Percentiles rank a stretch among this genome's conserved stretches.
These are phyloP conservation scores for Aquatica leii DNA, from an alignment of 2,888 invertebrate species.

Conservation along the genomic window DNA sequence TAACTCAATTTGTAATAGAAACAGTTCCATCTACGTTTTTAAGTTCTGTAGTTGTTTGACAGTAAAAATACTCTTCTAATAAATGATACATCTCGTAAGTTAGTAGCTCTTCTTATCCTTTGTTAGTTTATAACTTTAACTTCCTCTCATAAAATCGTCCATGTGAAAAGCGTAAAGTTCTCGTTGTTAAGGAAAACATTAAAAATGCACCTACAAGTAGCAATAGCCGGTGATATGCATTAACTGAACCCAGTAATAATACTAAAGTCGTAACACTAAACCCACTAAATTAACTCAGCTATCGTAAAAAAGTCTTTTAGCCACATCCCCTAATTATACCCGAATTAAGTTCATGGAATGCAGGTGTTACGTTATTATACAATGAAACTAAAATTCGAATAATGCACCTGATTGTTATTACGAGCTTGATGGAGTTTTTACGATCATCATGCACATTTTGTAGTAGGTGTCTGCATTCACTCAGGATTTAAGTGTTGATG, in stretches of 20 bases:
- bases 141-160: conserved; percentile 30
- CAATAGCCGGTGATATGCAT: conserved; percentile 18
- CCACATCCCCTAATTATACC: conserved; percentile 25
- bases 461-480: too few relatives aligned
- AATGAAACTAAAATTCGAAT: conserved; percentile 14
- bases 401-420: conserved; percentile 21
- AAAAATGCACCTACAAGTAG: conserved; percentile 25
- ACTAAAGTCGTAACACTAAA: conserved; percentile 20
- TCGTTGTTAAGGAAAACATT: conserved; percentile 23
- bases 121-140: conserved; percentile 32
- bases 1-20: neutral
- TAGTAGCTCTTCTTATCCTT: conserved; percentile 25
- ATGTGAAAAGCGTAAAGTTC: conserved; percentile 30
- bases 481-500: too few relatives aligned
- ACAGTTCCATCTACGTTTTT: conserved; percentile 9
- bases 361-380: conserved; percentile 24
- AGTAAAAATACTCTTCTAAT: conserved; percentile 28
- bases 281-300: conserved; percentile 22
- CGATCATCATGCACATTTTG: conserved; percentile 8
- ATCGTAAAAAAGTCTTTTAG: conserved; percentile 22
- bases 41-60: conserved; percentile 21
- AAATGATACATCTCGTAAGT: conserved; percentile 28
- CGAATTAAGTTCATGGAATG: conserved; percentile 22
- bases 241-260: conserved; percentile 23
- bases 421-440: conserved; percentile 19